Conservation (phyloP, 2,797 vertebrate genomes). For the Thalassophryne amazonica region DNA sequence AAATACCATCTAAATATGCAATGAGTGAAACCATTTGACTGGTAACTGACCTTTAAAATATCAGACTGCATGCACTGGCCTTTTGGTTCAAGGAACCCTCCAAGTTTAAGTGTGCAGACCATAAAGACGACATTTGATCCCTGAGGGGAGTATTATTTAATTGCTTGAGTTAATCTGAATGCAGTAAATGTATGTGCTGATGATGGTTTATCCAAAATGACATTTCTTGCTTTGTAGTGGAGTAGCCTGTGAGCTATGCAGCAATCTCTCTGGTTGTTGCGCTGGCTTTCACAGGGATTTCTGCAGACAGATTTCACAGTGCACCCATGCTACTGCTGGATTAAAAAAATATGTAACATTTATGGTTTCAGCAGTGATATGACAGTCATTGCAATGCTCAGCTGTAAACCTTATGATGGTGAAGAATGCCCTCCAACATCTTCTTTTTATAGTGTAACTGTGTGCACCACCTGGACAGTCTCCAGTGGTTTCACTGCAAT, state of each 20-base stretch:
- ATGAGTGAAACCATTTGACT: conserved; percentile 53
- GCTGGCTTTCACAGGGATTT: conserved; percentile 20
- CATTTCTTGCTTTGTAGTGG: conserved; percentile 40
- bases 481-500: conserved; percentile 62
- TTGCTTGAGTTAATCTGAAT: conserved; percentile 15
- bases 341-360: too few relatives aligned
- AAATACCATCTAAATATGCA: conserved; percentile 60
- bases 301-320: conserved; percentile 7
- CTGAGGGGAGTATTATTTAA: conserved; percentile 17
- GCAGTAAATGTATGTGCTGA: conserved; percentile 29
- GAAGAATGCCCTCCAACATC: conserved; percentile 23
- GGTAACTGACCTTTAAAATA: conserved; percentile 77
- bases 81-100: conserved; percentile 36
- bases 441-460: conserved; percentile 46
- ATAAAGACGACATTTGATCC: conserved; percentile 27
- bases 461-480: conserved; percentile 58
- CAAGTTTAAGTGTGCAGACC: conserved; percentile 21
- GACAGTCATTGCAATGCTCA: too few relatives aligned
- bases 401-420: conserved; percentile 20
- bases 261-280: conserved; percentile 16
- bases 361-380: too few relatives aligned
- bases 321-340: background rate
- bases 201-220: conserved; percentile 38
- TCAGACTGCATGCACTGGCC: conserved; percentile 56
- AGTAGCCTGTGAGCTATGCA: conserved; percentile 40